These are phyloP conservation scores for Drosophila teissieri DNA, from an alignment of 1,140 invertebrate genomes.

Conservation along the genomic window DNA sequence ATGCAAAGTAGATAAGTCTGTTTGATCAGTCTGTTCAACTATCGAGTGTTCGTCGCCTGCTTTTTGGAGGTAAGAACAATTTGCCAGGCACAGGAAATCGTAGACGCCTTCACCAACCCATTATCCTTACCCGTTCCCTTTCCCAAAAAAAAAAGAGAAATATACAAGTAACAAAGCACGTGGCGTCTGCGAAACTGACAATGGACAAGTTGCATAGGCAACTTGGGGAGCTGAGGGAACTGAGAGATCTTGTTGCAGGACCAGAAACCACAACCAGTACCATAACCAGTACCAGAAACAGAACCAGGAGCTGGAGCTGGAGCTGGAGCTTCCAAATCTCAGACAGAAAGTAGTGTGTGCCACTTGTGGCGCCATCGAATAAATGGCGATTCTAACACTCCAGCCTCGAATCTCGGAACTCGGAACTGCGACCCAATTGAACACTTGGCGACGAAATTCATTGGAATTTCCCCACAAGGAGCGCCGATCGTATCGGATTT, in stretches of 20 bases:
- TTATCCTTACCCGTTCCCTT: background rate
- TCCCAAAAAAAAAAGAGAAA: background rate
- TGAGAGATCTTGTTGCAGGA: constrained; percentile 16
- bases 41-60: constrained; percentile 74
- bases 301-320: background rate
- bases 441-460: constrained; percentile 15
- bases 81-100: constrained; percentile 36
- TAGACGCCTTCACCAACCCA: constrained; percentile 28
- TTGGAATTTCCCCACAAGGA: constrained; percentile 4
- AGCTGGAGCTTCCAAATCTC: background rate
- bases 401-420: constrained; percentile 1
- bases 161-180: constrained; percentile 22
- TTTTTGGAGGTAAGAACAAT: constrained; percentile 11
- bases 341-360: constrained; percentile 2
- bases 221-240: background rate
- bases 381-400: constrained; percentile 16
- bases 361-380: constrained; percentile 16
- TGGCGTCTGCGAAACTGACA: constrained; percentile 12
- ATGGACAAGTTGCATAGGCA: background rate
- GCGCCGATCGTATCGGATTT: constrained; percentile 3
- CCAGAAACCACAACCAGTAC: background rate
- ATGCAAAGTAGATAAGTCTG: constrained; percentile 60
- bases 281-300: no score
- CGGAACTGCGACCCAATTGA: constrained; percentile 8
- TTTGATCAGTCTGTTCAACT: constrained; percentile 69